phyloP scores from a whole-genome alignment of 2,113 vertebrate genomes.

The Diadophis punctatus region DNA sequence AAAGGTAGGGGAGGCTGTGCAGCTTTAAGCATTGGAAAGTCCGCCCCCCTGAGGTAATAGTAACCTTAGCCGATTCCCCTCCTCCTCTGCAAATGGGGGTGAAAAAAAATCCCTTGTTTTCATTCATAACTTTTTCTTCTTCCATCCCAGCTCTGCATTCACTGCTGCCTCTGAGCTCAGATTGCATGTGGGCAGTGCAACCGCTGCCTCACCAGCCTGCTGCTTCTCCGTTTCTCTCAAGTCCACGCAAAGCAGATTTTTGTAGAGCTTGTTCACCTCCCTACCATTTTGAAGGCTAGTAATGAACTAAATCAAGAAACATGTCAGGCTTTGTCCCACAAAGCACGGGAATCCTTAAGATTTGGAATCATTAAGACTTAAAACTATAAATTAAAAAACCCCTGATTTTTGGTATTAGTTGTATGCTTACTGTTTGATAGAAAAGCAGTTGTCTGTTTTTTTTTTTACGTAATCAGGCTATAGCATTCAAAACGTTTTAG shows the following conservation, averaged over 20 bases:
- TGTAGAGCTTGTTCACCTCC: background rate
- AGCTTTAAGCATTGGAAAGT: constrained; percentile 55
- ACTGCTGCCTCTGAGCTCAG: constrained; percentile 37
- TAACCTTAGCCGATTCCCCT: constrained; percentile 62
- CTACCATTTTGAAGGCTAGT: background rate
- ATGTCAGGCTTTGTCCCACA: background rate
- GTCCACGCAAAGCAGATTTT: background rate
- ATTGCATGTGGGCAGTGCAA: constrained; percentile 55
- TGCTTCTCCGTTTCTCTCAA: background rate
- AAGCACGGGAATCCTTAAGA: too few species aligned
- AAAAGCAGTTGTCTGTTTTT: background rate
- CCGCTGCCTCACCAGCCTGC: background rate
- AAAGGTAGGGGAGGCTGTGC: constrained; percentile 43
- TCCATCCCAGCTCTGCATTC: constrained; percentile 64
- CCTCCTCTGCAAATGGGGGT: constrained; percentile 52
- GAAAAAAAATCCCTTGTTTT: constrained; percentile 69
- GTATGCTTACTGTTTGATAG: background rate
- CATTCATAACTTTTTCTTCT: constrained; percentile 87
- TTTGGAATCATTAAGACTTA: background rate
- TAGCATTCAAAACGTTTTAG: background rate
- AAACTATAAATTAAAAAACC: background rate
- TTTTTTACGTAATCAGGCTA: background rate
- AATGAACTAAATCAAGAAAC: background rate
- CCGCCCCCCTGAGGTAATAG: constrained; percentile 67
- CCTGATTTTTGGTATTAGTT: background rate